Percentiles rank a stretch among this genome's conserved stretches.
Conservation (phyloP, 2,888 invertebrate genomes). For the Pseudeuparius sepicola region DNA sequence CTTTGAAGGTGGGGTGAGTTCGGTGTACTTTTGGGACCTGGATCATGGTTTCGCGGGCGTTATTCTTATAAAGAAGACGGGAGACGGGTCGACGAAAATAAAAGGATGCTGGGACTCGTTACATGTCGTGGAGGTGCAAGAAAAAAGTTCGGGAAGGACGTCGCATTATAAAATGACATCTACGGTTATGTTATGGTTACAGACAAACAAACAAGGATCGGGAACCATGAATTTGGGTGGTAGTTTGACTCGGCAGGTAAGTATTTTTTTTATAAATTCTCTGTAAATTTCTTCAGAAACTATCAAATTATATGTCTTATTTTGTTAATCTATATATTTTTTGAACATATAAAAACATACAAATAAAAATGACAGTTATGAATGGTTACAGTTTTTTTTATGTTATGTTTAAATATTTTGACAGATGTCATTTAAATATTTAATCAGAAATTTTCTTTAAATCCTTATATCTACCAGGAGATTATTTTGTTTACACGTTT, state of each 20-base stretch:
- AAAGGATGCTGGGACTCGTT: conserved; percentile 99
- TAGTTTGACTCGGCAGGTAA: conserved; percentile 90
- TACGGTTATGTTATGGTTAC: conserved; percentile 98
- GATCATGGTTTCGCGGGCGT: conserved; percentile 98
- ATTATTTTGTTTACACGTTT: too few relatives aligned
- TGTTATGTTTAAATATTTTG: too few relatives aligned
- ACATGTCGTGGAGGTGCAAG: conserved; percentile 97
- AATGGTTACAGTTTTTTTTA: too few relatives aligned
- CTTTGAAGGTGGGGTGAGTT: conserved; percentile 98
- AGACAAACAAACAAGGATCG: conserved; percentile 92
- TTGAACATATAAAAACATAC: too few relatives aligned
- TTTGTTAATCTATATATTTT: too few relatives aligned
- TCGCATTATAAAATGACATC: conserved; percentile 99
- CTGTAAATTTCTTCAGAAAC: too few relatives aligned
- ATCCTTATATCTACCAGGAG: too few relatives aligned
- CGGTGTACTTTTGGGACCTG: conserved; percentile 98
- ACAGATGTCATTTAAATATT: too few relatives aligned
- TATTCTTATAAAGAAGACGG: conserved; percentile 97
- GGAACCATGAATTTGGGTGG: conserved; percentile 99
- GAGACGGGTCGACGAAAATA: conserved; percentile 96
- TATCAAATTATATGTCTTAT: too few relatives aligned
- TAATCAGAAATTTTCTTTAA: not conserved
- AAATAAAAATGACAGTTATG: too few relatives aligned
- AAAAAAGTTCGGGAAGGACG: conserved; percentile 85
- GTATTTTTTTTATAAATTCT: too few relatives aligned